These are phyloP conservation scores for Plodia interpunctella DNA, from an alignment of 1,140 invertebrate genomes.

Conservation along the genomic window DNA sequence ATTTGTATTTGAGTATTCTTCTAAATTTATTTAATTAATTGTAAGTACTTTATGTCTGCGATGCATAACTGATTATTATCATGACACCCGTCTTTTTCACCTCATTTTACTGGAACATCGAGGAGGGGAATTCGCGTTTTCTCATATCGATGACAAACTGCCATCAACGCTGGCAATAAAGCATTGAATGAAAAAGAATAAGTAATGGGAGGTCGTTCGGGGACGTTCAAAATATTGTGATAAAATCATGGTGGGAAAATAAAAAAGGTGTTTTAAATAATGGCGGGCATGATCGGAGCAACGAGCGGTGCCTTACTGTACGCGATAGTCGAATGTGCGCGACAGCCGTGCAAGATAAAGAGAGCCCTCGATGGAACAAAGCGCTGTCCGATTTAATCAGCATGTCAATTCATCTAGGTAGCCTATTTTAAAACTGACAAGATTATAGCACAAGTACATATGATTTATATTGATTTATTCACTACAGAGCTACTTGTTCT, in stretches of 20 bases:
- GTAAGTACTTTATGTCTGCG: too few species aligned
- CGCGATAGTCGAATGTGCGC: slow-evolving; percentile 17
- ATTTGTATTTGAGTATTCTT: slow-evolving; percentile 25
- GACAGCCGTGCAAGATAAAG: slow-evolving; percentile 28
- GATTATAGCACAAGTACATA: not conserved
- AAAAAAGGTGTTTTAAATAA: slow-evolving; percentile 15
- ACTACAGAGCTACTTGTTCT: too few species aligned
- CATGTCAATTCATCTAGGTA: slow-evolving; percentile 13
- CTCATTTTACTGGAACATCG: too few species aligned
- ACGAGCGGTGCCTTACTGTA: slow-evolving; percentile 9
- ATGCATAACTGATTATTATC: too few species aligned
- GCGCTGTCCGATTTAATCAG: slow-evolving; percentile 23
- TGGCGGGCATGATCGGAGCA: slow-evolving; percentile 14
- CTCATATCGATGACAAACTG: too few species aligned
- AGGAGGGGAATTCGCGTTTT: too few species aligned
- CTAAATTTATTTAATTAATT: too few species aligned
- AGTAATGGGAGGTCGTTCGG: not conserved
- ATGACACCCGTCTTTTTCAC: too few species aligned
- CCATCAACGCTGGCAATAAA: too few species aligned
- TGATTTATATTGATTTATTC: not conserved
- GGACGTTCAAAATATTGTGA: slow-evolving; percentile 3
- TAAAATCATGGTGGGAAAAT: not conserved
- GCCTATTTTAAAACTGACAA: slow-evolving; percentile 3
- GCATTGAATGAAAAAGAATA: not conserved
- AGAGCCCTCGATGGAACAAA: slow-evolving; percentile 15